phyloP scores from a whole-genome alignment of 2,888 invertebrate genomes.

The Pogonocherus hispidulus region DNA sequence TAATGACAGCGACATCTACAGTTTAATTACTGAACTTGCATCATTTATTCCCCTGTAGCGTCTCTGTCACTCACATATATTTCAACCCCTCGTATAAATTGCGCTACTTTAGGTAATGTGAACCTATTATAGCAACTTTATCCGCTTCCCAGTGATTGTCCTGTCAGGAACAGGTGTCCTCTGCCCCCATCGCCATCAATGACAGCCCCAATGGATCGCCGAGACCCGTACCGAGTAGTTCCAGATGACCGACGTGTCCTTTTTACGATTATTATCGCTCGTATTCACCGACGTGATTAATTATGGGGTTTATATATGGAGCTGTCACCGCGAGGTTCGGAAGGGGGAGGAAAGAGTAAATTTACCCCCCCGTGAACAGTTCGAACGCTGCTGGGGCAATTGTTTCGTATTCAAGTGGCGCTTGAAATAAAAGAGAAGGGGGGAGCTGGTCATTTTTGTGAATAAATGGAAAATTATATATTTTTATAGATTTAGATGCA shows the following conservation, averaged over 20 bases:
- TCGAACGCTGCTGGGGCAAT: neutral
- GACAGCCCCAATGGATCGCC: neutral
- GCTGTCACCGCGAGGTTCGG: neutral
- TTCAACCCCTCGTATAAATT: neutral
- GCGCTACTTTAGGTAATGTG: neutral
- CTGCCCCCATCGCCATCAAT: neutral
- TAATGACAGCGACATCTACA: too few relatives aligned
- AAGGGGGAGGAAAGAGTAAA: too few relatives aligned
- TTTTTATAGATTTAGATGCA: too few relatives aligned
- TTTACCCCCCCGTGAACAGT: neutral
- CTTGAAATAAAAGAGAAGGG: too few relatives aligned
- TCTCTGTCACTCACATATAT: too few relatives aligned
- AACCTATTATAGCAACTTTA: neutral
- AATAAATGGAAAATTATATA: too few relatives aligned
- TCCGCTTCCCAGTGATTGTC: neutral
- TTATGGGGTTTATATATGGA: neutral
- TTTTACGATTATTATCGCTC: neutral
- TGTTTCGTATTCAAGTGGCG: too few relatives aligned
- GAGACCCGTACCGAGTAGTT: neutral
- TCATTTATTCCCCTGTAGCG: too few relatives aligned
- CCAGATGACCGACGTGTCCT: neutral
- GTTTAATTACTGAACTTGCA: too few relatives aligned
- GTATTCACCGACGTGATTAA: neutral
- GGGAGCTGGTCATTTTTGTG: too few relatives aligned
- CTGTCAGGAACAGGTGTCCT: constrained; percentile 1